Base-by-base conservation (phyloP, 2,888 invertebrate genomes). In the Nymphalis urticae region DNA sequence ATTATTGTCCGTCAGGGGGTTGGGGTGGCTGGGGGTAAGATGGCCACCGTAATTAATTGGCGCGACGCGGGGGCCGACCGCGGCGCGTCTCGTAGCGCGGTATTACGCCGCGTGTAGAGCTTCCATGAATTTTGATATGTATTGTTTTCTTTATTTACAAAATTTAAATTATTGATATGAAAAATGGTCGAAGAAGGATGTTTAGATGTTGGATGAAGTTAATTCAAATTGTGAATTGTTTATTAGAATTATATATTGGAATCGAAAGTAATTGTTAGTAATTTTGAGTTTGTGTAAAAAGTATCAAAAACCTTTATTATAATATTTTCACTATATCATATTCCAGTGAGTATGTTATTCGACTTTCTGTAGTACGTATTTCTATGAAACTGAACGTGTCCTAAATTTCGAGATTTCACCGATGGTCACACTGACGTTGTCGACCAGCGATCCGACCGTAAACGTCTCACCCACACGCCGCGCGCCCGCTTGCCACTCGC, bases 41-140 rank as follows among this genome's bases (percentile, higher is more conserved):
- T 89, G 90, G 91, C 91, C 91, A 89, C 92, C 92, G 90, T 92
- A 92, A 92, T 92, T 92, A 92, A 92, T 92, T 92, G 92, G 90
- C 90, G 89, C 90, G 90, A 92, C 92, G 91, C 91, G 88, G 90
- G 88, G 90, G 87, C 88, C 90, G 88, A 88, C 90, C 90, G 89
- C 90, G 89, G 86, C 89, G 87, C 87, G 89, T 87, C 88, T 87
- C 87, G 84, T 82, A 85, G 84, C 90, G 90, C 90, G 89, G 88
- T 86, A 86, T 86, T 86, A 89, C 89, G 87, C 88, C 87, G 89
- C 86, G 88, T 81, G 76, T 76, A 70, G 7, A 67, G 77, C 76
- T 70, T 36, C 81, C 75, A 80, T 36, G 64, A 3, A 21, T 0
- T 67, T 75, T 66, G 4, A 54, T 21, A 58, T 24, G 47, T 36